These are phyloP conservation scores for Papilio protenor DNA, from an alignment of 2,888 invertebrate genomes.

Conservation along the genomic window DNA sequence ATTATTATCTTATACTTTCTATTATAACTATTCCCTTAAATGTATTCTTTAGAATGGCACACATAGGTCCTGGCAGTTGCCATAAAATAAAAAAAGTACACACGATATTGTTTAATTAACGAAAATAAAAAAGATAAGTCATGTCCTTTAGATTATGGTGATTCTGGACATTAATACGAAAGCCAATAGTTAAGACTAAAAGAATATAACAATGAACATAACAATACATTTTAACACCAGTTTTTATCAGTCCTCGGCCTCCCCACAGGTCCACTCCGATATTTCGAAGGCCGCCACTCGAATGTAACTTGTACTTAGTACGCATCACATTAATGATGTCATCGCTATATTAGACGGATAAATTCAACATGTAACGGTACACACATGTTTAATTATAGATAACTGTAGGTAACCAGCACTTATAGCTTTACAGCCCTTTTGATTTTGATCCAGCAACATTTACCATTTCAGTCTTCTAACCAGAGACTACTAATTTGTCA, in stretches of 20 bases:
- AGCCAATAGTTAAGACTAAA: neutral
- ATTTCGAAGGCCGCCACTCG: slow-evolving; percentile 26
- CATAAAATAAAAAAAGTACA: no score
- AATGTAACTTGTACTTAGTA: slow-evolving; percentile 29
- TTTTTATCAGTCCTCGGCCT: slow-evolving; percentile 2
- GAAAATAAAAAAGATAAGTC: no score
- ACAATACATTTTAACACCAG: neutral
- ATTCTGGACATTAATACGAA: neutral
- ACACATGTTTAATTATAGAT: neutral
- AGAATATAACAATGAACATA: neutral
- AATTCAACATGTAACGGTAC: neutral
- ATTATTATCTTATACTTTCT: no score
- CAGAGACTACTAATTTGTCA: no score
- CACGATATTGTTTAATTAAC: no score
- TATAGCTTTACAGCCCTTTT: no score
- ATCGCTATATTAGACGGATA: slow-evolving; percentile 13
- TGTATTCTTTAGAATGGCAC: neutral
- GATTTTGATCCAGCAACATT: no score
- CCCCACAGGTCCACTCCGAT: slow-evolving; percentile 11
- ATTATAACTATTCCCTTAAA: no score
- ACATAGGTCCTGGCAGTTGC: no score
- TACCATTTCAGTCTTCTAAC: no score
- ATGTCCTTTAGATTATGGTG: no score
- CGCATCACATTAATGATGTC: slow-evolving; percentile 26
- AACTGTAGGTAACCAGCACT: neutral